Percentiles rank a stretch among this genome's conserved stretches.
phyloP scores from a whole-genome alignment of 2,888 invertebrate genomes.

The Lordiphosa andalusiaca region DNA sequence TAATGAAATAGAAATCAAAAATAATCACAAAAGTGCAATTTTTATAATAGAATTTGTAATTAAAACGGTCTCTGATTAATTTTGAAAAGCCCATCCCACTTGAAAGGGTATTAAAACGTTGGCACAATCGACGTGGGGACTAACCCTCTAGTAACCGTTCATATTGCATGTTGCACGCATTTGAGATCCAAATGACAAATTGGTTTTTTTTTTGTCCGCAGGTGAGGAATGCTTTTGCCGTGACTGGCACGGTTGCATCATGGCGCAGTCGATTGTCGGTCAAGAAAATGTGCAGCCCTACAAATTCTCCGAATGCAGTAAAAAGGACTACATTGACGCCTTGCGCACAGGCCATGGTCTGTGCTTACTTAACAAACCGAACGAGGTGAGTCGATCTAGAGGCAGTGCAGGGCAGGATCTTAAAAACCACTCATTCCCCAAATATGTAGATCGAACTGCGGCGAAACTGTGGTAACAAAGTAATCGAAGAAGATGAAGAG shows the following conservation, averaged over 20 bases:
- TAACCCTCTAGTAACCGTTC: no score
- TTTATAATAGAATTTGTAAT: no score
- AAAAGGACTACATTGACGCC: conserved; percentile 93
- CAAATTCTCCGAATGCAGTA: conserved; percentile 97
- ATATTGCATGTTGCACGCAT: not conserved
- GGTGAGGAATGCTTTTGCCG: conserved; percentile 92
- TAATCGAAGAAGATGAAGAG: conserved; percentile 97
- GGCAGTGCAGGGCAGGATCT: no score
- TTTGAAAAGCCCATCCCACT: no score
- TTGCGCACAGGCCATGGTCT: conserved; percentile 92
- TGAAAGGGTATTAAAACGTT: no score
- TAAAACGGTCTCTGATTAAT: no score
- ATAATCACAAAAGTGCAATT: no score
- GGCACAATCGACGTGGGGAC: no score
- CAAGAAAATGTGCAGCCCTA: conserved; percentile 96
- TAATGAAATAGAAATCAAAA: no score
- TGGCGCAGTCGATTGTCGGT: conserved; percentile 95
- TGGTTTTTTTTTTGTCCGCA: conserved; percentile 50
- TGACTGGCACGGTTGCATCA: conserved; percentile 98
- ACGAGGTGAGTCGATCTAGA: conserved; percentile 85
- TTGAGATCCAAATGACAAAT: no score
- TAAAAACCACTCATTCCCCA: conserved; percentile 1
- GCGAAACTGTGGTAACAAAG: conserved; percentile 95
- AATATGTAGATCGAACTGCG: conserved; percentile 83
- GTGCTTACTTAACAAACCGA: conserved; percentile 96